Percentiles rank a stretch among this genome's conserved stretches.
Conservation (phyloP, 2,113 vertebrate genomes). For the Myxocyprinus asiaticus region DNA sequence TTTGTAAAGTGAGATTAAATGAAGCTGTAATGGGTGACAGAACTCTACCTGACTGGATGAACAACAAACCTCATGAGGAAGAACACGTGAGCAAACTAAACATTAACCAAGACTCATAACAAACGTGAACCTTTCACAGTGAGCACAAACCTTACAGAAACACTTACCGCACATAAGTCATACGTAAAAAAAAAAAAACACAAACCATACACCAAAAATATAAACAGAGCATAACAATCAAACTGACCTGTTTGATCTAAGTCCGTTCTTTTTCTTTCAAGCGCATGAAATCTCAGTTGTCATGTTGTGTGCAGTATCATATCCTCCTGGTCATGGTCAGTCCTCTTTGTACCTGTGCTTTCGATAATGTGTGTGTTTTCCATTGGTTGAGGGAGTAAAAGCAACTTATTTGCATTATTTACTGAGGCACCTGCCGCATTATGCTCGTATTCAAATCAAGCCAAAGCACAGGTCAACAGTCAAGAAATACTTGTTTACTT, state of each 20-base stretch:
- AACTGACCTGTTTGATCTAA: background rate
- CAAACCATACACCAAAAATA: too few relatives aligned
- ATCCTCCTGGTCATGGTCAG: background rate
- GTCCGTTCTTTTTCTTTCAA: background rate
- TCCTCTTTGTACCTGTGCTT: slow-evolving; percentile 29
- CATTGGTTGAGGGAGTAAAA: slow-evolving; percentile 35
- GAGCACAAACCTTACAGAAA: too few relatives aligned
- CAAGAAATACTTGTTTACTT: slow-evolving; percentile 17
- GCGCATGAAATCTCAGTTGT: background rate
- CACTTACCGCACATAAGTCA: too few relatives aligned
- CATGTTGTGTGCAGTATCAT: background rate
- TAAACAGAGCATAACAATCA: background rate
- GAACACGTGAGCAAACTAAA: slow-evolving; percentile 66
- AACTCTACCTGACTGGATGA: slow-evolving; percentile 81
- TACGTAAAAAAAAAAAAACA: too few relatives aligned
- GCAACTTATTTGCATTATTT: slow-evolving; percentile 56
- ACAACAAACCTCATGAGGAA: slow-evolving; percentile 31
- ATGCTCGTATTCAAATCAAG: slow-evolving; percentile 54
- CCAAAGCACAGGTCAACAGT: slow-evolving; percentile 37
- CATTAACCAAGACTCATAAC: too few relatives aligned
- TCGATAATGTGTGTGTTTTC: slow-evolving; percentile 47
- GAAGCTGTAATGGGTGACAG: slow-evolving; percentile 50
- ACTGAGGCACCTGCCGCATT: background rate
- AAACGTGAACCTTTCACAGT: slow-evolving; percentile 15
- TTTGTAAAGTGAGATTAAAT: background rate